Conservation (phyloP, 1,140 invertebrate genomes). For the Drosophila lini region DNA sequence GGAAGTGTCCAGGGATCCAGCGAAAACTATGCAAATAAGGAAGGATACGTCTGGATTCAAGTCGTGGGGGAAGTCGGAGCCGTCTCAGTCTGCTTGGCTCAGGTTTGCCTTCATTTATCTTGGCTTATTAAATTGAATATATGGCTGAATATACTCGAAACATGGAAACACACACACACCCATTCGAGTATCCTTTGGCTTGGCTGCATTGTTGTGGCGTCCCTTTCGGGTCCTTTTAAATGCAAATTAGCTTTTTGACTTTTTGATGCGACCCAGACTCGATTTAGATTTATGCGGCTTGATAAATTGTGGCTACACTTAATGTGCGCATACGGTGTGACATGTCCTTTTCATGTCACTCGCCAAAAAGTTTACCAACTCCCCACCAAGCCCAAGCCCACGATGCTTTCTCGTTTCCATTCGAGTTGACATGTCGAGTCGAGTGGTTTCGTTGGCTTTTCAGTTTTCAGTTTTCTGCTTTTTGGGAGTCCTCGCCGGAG, state of each 20-base stretch:
- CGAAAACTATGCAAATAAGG: slow-evolving; percentile 77
- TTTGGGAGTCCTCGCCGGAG: slow-evolving; percentile 25
- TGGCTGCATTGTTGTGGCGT: slow-evolving; percentile 59
- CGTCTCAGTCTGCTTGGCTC: slow-evolving; percentile 18
- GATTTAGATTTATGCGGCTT: slow-evolving; percentile 82
- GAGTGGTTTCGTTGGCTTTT: slow-evolving; percentile 75
- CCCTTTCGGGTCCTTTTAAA: slow-evolving; percentile 74
- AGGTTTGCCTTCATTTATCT: slow-evolving; percentile 67
- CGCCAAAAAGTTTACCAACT: slow-evolving; percentile 68
- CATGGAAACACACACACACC: background rate
- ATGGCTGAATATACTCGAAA: slow-evolving; percentile 60
- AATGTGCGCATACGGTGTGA: slow-evolving; percentile 82
- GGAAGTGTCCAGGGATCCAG: slow-evolving; percentile 58
- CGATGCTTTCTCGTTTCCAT: slow-evolving; percentile 49
- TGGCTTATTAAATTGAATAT: slow-evolving; percentile 82
- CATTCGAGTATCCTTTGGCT: slow-evolving; percentile 37
- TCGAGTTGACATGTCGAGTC: slow-evolving; percentile 81
- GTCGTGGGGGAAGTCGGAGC: slow-evolving; percentile 1
- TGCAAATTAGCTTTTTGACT: slow-evolving; percentile 82
- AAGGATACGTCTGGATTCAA: slow-evolving; percentile 40
- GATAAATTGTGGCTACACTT: slow-evolving; percentile 82
- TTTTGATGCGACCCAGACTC: slow-evolving; percentile 77
- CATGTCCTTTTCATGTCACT: slow-evolving; percentile 82
- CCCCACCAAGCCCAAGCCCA: background rate
- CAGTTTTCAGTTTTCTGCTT: slow-evolving; percentile 26